Conservation (phyloP, 1,140 invertebrate species). For the Panagrolaimus sp. region DNA sequence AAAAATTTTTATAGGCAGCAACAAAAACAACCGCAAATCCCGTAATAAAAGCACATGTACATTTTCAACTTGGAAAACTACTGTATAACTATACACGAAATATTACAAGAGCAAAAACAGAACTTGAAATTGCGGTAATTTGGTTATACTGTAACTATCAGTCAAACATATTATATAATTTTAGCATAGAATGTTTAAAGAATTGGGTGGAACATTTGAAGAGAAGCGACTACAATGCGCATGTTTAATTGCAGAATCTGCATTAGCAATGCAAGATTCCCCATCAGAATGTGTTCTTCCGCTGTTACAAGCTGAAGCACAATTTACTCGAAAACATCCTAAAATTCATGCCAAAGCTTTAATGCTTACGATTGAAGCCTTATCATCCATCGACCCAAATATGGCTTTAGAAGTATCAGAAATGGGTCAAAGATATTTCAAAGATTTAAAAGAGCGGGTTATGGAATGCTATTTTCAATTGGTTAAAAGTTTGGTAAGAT, state of each 20-base stretch:
- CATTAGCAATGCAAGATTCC: not conserved
- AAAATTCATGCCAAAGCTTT: conserved; percentile 6
- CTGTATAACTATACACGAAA: not conserved
- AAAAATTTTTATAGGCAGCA: not conserved
- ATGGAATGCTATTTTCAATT: conserved; percentile 12
- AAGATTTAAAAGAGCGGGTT: not conserved
- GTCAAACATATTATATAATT: not conserved
- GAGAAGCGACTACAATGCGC: not conserved
- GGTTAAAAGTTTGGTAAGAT: not conserved
- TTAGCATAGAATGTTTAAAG: conserved; percentile 5
- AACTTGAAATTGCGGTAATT: conserved; percentile 9
- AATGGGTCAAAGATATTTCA: conserved; percentile 4
- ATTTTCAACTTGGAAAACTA: conserved; percentile 12
- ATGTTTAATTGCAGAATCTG: not conserved
- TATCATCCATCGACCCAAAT: not conserved
- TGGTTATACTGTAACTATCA: not conserved
- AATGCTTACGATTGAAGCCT: conserved; percentile 6
- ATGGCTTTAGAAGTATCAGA: not conserved
- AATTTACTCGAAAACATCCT: not conserved
- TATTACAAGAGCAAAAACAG: not conserved
- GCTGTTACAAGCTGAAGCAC: not conserved
- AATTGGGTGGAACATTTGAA: not conserved
- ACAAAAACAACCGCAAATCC: not conserved
- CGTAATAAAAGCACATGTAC: conserved; percentile 1
- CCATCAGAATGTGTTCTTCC: not conserved